Conservation (phyloP, 2,888 invertebrate genomes). For the Rhagonycha lutea region DNA sequence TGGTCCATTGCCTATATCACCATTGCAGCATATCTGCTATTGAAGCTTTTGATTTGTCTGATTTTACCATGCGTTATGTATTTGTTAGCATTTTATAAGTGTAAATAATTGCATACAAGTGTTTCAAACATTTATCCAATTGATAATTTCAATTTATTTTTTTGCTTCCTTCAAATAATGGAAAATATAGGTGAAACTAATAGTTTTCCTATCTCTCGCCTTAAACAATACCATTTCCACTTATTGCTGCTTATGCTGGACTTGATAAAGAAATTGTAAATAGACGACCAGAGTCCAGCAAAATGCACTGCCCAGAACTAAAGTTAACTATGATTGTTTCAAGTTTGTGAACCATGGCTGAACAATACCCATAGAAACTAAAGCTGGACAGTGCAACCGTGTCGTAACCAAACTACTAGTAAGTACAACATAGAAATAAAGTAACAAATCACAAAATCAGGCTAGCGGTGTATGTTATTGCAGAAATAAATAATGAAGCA, state of each 20-base stretch:
- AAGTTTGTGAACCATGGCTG: slow-evolving; percentile 48
- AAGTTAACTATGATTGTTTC: slow-evolving; percentile 47
- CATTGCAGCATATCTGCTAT: slow-evolving; percentile 49
- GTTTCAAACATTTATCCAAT: neutral
- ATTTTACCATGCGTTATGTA: slow-evolving; percentile 37
- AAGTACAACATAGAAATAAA: neutral
- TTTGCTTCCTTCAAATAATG: neutral
- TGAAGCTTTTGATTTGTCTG: slow-evolving; percentile 47
- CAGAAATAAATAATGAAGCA: neutral
- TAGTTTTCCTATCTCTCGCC: neutral
- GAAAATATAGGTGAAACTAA: neutral
- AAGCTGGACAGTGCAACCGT: slow-evolving; percentile 39
- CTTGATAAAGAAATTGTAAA: slow-evolving; percentile 44
- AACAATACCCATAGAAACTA: slow-evolving; percentile 47
- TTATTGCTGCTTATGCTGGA: slow-evolving; percentile 39
- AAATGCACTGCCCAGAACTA: slow-evolving; percentile 47
- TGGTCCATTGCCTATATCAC: slow-evolving; percentile 41
- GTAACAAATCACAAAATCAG: slow-evolving; percentile 2
- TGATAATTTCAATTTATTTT: neutral
- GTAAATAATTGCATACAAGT: slow-evolving; percentile 15
- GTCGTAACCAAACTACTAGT: slow-evolving; percentile 8
- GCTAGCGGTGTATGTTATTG: neutral
- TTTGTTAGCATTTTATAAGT: slow-evolving; percentile 16
- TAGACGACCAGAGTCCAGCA: slow-evolving; percentile 42
- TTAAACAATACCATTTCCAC: slow-evolving; percentile 9